Conservation (phyloP, 2,888 invertebrate species). For the Dusona sp. region DNA sequence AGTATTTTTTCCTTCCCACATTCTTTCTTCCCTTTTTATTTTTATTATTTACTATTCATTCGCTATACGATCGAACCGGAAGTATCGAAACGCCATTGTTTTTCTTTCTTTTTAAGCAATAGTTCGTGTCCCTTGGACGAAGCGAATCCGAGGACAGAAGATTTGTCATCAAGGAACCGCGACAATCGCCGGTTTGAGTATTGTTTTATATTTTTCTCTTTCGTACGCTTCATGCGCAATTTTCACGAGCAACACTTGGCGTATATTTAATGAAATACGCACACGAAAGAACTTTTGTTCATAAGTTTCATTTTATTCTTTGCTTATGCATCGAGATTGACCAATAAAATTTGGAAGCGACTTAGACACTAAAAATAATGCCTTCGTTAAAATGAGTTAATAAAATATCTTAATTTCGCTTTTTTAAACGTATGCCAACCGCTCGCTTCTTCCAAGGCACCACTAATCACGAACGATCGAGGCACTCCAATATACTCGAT, state of each 20-base stretch:
- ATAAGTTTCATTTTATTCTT: background rate
- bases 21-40: background rate
- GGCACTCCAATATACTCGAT: background rate
- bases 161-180: background rate
- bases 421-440: slow-evolving; percentile 16
- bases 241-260: background rate
- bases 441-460: slow-evolving; percentile 53
- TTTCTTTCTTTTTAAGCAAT: slow-evolving; percentile 21
- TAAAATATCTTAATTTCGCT: slow-evolving; percentile 10
- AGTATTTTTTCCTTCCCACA: background rate
- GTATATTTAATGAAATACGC: background rate
- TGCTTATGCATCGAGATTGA: background rate
- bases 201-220: slow-evolving; percentile 25
- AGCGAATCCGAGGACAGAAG: slow-evolving; percentile 7
- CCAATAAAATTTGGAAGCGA: background rate
- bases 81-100: background rate
- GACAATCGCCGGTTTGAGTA: slow-evolving; percentile 45
- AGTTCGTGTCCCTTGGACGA: slow-evolving; percentile 9
- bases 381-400: background rate
- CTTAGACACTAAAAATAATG: background rate
- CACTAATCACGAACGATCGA: slow-evolving; percentile 15
- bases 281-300: background rate
- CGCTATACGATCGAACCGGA: background rate
- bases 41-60: background rate
- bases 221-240: background rate